Evolutionary conservation across 2,797 vertebrate species (phyloP), one percentile per base, ranked within the genome.

Genomic region (Xenopus petersii): DNA sequence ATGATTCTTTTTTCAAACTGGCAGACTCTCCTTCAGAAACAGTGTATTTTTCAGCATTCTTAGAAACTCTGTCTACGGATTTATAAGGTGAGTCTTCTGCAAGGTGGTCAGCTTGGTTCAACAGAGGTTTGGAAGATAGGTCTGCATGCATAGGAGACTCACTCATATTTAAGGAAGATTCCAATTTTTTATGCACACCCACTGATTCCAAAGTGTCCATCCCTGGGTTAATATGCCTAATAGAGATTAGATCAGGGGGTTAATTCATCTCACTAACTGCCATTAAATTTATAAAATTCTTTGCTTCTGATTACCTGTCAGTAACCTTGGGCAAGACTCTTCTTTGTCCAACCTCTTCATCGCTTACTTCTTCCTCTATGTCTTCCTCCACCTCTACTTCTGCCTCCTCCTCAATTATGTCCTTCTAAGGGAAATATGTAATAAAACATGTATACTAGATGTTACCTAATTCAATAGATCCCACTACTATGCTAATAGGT

Each of bases 331-430:
- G 21, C 5, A 55, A 68, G 13, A 13, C 36, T 46, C 67, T 73
- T 5, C 51, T 21, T 2, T 13, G 75, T 9, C 64, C 26, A 10
- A 48, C 49, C 33, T 33, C 42, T 1, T 36, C 51, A 12, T 42
- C 66, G 21, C 66, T 49, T 1, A 51, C 3, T 5, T 70, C 11
- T 13, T 58, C 46, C 12, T 33, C 48, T 65, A 64, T 68, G 58
- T n/a, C 81, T 13, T 73, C 60, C 56, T 62, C 66, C 64, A 54
- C 15, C 59, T 74, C 67, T 8, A 66, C 42, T 42, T 77, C 76
- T 59, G 16, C 81, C 11, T 73, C 60, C 49, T 62, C 66, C 64
- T 48, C 15, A 49, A 73, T 65, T 26, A 47, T 16, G 6, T 74
- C 76, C 66, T 79, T 16, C 8, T 42, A 56, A 8, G 48, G 13